Evolutionary conservation across 1,140 invertebrate genomes (phyloP).

Genomic region (Ditylenchus dipsaci): DNA sequence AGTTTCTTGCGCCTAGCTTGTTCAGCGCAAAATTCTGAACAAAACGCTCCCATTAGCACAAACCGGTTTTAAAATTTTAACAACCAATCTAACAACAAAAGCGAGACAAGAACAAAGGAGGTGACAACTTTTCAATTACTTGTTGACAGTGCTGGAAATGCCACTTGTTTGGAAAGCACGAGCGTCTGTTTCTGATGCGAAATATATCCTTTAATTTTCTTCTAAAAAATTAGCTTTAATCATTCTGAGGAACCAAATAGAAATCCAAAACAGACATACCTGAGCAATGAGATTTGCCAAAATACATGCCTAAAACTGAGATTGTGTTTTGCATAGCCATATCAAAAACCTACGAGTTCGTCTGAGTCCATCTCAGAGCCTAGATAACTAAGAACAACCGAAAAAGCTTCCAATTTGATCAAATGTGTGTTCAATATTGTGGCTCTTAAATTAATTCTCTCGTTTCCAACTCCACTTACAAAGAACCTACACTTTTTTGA

Average conservation of each 20-base stretch:
- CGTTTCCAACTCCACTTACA: no score
- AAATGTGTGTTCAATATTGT: conserved; percentile 83
- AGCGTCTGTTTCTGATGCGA: conserved; percentile 92
- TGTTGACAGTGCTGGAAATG: conserved; percentile 69
- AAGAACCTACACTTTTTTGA: conserved; percentile 83
- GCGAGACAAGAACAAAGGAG: no score
- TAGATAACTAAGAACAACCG: conserved; percentile 71
- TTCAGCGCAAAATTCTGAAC: no score
- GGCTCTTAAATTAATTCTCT: conserved; percentile 64
- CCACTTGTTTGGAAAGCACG: conserved; percentile 91
- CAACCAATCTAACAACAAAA: no score
- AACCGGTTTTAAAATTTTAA: no score
- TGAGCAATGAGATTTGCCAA: conserved; percentile 92
- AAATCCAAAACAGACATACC: conserved; percentile 60
- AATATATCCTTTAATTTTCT: conserved; percentile 81
- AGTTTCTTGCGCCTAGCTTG: no score
- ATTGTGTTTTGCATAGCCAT: not conserved
- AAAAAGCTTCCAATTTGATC: conserved; percentile 78
- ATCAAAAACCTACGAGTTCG: conserved; percentile 69
- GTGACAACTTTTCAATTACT: no score
- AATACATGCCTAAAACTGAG: conserved; percentile 69
- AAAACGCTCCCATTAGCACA: no score
- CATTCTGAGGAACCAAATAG: not conserved
- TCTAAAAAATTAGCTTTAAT: conserved; percentile 48
- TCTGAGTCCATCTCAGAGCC: conserved; percentile 80